These are phyloP conservation scores for Apogon hyalosoma DNA, from an alignment of 2,797 vertebrate species.

Conservation along the genomic window DNA sequence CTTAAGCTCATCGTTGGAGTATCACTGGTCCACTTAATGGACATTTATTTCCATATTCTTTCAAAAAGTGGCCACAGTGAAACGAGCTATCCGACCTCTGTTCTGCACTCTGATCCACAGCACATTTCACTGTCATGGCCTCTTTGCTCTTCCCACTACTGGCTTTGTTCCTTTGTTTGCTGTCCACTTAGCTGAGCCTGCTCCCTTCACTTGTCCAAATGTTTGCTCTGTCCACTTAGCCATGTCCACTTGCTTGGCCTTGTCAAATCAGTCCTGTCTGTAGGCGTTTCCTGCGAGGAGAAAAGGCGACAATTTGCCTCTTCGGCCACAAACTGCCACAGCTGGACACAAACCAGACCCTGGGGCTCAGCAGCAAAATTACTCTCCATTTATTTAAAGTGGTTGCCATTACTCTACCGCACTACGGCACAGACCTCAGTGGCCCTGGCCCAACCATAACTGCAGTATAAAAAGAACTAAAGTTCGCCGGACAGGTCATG, in stretches of 20 bases:
- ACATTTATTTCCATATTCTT: conserved; percentile 46
- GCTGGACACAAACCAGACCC: conserved; percentile 77
- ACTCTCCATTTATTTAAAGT: conserved; percentile 80
- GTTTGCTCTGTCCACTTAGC: conserved; percentile 72
- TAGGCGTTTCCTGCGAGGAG: conserved; percentile 62
- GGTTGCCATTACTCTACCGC: conserved; percentile 71
- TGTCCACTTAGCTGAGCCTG: conserved; percentile 64
- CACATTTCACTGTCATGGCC: conserved; percentile 40
- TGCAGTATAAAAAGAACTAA: conserved; percentile 73
- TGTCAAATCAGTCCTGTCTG: conserved; percentile 57
- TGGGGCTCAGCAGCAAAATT: conserved; percentile 63
- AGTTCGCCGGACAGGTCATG: conserved; percentile 84
- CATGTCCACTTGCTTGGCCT: conserved; percentile 71
- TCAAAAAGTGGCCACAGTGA: conserved; percentile 30
- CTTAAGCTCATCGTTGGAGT: conserved; percentile 26
- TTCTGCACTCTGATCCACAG: conserved; percentile 8
- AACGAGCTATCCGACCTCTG: conserved; percentile 6
- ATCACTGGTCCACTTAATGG: conserved; percentile 34
- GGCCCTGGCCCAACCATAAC: conserved; percentile 78
- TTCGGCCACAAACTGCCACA: conserved; percentile 76
- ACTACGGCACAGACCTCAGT: conserved; percentile 68
- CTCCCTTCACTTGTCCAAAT: conserved; percentile 63
- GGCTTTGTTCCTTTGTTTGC: conserved; percentile 69
- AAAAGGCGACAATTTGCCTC: conserved; percentile 80
- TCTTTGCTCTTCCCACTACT: conserved; percentile 49